Evolutionary conservation across 92 coral and sea anemone genomes (phyloP).

Genomic region (Epizoanthus scotinus): DNA sequence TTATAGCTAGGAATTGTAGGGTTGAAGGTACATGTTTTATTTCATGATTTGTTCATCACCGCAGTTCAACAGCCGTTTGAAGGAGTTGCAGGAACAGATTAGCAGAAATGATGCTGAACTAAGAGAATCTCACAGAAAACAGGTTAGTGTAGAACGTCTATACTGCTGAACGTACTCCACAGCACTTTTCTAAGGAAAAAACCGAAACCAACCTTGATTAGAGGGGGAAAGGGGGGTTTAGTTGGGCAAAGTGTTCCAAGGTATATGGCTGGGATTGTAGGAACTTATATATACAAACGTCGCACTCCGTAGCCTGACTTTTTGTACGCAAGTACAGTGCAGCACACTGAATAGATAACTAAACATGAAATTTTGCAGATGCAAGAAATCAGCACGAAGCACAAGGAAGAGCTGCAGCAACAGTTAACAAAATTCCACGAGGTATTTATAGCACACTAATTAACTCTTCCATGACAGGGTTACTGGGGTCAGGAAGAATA

Average conservation of each 20-base stretch:
- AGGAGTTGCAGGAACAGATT: slow-evolving; percentile 86
- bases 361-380: slow-evolving; percentile 47
- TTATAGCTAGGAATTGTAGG: too few relatives aligned
- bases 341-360: neutral
- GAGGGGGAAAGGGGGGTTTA: too few relatives aligned
- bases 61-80: slow-evolving; percentile 76
- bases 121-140: slow-evolving; percentile 83
- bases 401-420: slow-evolving; percentile 82
- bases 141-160: slow-evolving; percentile 43
- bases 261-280: too few relatives aligned
- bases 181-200: too few relatives aligned
- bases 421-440: slow-evolving; percentile 89
- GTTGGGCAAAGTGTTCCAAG: too few relatives aligned
- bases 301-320: too few relatives aligned
- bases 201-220: too few relatives aligned
- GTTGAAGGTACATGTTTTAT: too few relatives aligned
- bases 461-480: neutral
- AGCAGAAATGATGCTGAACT: slow-evolving; percentile 74
- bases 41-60: too few relatives aligned
- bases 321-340: neutral
- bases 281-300: too few relatives aligned
- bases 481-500: too few relatives aligned
- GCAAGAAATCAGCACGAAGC: slow-evolving; percentile 76
- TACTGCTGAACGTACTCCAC: neutral
- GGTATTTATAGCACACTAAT: slow-evolving; percentile 48